These are phyloP conservation scores for Caenorhabditis virilis DNA, from an alignment of 2,888 invertebrate species.

Conservation along the genomic window DNA sequence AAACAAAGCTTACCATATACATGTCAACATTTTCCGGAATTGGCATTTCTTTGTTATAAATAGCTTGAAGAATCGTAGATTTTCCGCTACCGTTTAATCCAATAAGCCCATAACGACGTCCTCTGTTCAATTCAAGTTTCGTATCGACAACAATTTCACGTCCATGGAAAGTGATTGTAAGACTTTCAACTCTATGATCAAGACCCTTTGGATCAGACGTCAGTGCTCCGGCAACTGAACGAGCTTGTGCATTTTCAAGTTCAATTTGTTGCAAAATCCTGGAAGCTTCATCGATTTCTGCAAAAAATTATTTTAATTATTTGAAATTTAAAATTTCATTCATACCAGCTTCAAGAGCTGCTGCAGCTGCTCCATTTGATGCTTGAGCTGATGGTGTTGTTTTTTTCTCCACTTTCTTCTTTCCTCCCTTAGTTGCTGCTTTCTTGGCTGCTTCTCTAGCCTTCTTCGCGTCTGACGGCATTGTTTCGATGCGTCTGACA, in stretches of 20 bases:
- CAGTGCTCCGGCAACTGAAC: slow-evolving; percentile 90
- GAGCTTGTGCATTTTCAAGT: slow-evolving; percentile 84
- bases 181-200: slow-evolving; percentile 84
- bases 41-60: slow-evolving; percentile 90
- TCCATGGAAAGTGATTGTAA: slow-evolving; percentile 89
- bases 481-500: slow-evolving; percentile 69
- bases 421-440: slow-evolving; percentile 70
- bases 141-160: slow-evolving; percentile 93
- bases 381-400: slow-evolving; percentile 6
- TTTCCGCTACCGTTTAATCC: slow-evolving; percentile 97
- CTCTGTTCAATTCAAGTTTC: slow-evolving; percentile 93
- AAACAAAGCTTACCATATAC: slow-evolving; percentile 78
- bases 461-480: slow-evolving; percentile 99
- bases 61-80: slow-evolving; percentile 86
- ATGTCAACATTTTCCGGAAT: slow-evolving; percentile 96
- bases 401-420: slow-evolving; percentile 11
- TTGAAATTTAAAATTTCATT: not conserved
- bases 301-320: slow-evolving; percentile 1
- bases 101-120: slow-evolving; percentile 91
- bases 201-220: slow-evolving; percentile 93
- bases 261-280: slow-evolving; percentile 74
- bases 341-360: slow-evolving; percentile 16
- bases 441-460: slow-evolving; percentile 96
- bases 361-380: slow-evolving; percentile 13
- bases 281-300: slow-evolving; percentile 59